Conservation (phyloP, 2,113 vertebrate genomes). For the Aptenodytes patagonicus region DNA sequence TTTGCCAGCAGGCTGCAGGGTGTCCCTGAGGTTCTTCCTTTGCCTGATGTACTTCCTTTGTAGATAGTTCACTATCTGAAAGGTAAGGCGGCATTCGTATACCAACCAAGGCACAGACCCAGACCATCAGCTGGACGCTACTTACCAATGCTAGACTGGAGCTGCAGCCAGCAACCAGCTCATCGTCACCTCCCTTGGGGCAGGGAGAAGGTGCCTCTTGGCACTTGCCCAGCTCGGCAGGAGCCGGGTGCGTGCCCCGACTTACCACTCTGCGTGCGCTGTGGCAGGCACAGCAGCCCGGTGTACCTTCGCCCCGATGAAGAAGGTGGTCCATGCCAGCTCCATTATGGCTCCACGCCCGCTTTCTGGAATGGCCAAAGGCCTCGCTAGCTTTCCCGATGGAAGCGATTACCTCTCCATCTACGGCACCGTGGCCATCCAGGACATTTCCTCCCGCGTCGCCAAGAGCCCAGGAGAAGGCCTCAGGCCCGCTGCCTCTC, state of each 20-base stretch:
- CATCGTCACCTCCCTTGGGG: fast-evolving
- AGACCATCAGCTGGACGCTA: neutral
- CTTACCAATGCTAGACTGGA: neutral
- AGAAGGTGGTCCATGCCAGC: neutral
- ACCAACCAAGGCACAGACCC: neutral
- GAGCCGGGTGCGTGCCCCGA: neutral
- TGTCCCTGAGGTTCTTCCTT: neutral
- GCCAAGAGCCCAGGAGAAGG: neutral
- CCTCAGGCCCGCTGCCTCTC: neutral
- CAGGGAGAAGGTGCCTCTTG: neutral
- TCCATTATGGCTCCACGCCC: neutral
- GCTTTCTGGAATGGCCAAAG: neutral
- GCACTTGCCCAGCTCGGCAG: neutral
- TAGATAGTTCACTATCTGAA: neutral
- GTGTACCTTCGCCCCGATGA: fast-evolving
- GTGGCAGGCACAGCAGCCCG: fast-evolving
- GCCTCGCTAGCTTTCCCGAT: neutral
- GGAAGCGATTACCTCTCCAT: neutral
- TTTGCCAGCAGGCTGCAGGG: neutral
- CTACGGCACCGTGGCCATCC: neutral
- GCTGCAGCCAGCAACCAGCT: neutral
- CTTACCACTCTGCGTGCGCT: neutral
- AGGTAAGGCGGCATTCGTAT: fast-evolving
- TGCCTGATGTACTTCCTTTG: neutral
- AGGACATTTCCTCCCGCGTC: fast-evolving